A percentile compares a stretch with the other conserved stretches of the same genome.
phyloP scores from a whole-genome alignment of 2,113 vertebrate genomes.

The Rousettus leschenaultii region DNA sequence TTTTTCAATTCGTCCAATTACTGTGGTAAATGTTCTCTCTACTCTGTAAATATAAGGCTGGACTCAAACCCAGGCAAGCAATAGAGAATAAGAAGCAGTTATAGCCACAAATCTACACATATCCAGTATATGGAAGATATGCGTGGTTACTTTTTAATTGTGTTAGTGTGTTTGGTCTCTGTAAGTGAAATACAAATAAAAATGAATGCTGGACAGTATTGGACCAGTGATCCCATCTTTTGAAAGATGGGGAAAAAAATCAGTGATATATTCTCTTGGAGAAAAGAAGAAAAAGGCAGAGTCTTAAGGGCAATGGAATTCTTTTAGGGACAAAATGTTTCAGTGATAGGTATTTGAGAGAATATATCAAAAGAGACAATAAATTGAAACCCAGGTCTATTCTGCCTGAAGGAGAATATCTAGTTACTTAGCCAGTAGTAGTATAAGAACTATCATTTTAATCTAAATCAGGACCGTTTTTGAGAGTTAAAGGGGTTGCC shows the following conservation, averaged over 20 bases:
- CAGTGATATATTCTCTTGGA: background rate
- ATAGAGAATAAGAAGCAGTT: background rate
- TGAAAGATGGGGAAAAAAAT: background rate
- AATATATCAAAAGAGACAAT: background rate
- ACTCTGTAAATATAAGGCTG: background rate
- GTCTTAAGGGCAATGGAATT: background rate
- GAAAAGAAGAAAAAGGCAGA: slow-evolving; percentile 9
- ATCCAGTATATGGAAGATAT: background rate
- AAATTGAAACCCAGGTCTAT: background rate
- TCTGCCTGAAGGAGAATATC: background rate
- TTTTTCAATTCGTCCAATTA: background rate
- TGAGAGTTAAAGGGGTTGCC: background rate
- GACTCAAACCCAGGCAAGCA: background rate
- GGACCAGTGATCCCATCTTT: background rate
- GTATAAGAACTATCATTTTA: background rate
- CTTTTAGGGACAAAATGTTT: background rate
- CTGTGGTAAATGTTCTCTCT: background rate
- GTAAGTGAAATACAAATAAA: background rate
- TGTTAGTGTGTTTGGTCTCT: background rate
- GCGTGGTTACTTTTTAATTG: background rate
- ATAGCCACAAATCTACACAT: background rate
- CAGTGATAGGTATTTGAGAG: background rate
- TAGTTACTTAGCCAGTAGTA: background rate
- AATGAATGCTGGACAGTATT: background rate
- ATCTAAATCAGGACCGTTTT: background rate